These are phyloP conservation scores for Leucozona laternaria DNA, from an alignment of 2,888 invertebrate species.

Conservation along the genomic window DNA sequence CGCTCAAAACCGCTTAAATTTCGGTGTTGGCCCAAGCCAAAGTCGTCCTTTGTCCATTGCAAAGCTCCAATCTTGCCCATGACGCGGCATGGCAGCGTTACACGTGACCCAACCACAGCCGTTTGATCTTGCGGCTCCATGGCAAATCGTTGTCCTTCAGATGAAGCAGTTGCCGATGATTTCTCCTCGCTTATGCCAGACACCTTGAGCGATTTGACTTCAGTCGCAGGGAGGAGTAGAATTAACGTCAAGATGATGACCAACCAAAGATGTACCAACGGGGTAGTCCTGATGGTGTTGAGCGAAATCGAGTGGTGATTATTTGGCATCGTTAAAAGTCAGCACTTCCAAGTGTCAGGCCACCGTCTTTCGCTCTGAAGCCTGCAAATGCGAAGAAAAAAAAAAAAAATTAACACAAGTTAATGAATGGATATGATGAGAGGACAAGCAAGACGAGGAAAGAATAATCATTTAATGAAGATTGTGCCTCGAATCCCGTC, in stretches of 20 bases:
- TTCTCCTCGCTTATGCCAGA: constrained; percentile 77
- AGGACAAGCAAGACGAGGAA: background rate
- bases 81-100: constrained; percentile 95
- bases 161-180: constrained; percentile 64
- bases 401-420: constrained; percentile 38
- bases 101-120: constrained; percentile 93
- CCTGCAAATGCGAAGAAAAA: constrained; percentile 46
- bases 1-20: constrained; percentile 96
- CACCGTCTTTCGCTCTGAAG: constrained; percentile 68
- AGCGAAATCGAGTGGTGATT: constrained; percentile 66
- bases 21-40: constrained; percentile 95
- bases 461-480: constrained; percentile 47
- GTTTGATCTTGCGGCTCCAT: constrained; percentile 97
- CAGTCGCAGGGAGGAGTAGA: constrained; percentile 62
- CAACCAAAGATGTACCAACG: constrained; percentile 55
- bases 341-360: constrained; percentile 71
- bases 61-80: constrained; percentile 94
- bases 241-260: constrained; percentile 58
- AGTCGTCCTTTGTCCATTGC: constrained; percentile 99
- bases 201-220: constrained; percentile 71
- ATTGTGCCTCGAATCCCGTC: constrained; percentile 48
- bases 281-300: constrained; percentile 54
- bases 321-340: constrained; percentile 74
- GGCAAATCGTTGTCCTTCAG: constrained; percentile 90
- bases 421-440: constrained; percentile 19